These are phyloP conservation scores for Ciona savignyi DNA, from an alignment of 23 tunicate species.

Conservation along the genomic window DNA sequence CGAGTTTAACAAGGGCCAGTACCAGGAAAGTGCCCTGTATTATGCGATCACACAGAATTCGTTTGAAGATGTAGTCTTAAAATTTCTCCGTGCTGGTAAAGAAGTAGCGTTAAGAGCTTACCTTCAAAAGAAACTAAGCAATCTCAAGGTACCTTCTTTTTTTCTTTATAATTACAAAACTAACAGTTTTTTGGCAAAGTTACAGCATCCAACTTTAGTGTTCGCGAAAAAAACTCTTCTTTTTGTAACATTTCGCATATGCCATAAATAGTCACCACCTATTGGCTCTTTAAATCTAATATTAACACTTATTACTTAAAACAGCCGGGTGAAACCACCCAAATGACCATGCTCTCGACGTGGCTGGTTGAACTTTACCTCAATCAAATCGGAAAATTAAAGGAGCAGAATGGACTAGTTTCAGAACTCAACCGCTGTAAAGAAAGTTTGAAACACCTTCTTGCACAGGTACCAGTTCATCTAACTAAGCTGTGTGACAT, in stretches of 20 bases:
- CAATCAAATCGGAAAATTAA: constrained; percentile 54
- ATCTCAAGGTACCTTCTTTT: constrained; percentile 51
- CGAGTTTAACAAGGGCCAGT: constrained; percentile 48
- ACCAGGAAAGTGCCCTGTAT: constrained; percentile 77
- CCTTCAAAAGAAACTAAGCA: constrained; percentile 52
- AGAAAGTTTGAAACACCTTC: constrained; percentile 36
- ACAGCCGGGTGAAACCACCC: constrained; percentile 66
- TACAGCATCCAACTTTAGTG: too few species aligned
- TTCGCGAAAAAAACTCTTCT: too few species aligned
- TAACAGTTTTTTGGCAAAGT: too few species aligned
- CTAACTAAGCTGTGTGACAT: too few species aligned
- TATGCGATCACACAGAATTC: constrained; percentile 73
- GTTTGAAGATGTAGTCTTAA: constrained; percentile 76
- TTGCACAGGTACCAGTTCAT: constrained; percentile 65
- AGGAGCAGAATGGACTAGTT: constrained; percentile 10
- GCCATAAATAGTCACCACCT: too few species aligned
- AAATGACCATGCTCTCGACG: constrained; percentile 62
- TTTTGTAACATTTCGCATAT: too few species aligned
- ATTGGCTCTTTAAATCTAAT: too few species aligned
- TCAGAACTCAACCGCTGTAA: constrained; percentile 13
- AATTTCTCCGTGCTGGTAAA: constrained; percentile 55
- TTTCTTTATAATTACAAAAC: too few species aligned
- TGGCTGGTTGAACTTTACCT: constrained; percentile 69
- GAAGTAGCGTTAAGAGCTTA: constrained; percentile 66
- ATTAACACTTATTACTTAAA: too few species aligned